Evolutionary conservation across 2,888 invertebrate genomes (phyloP), one percentile per base, ranked within the genome.

Genomic region (Glomeris marginata): DNA sequence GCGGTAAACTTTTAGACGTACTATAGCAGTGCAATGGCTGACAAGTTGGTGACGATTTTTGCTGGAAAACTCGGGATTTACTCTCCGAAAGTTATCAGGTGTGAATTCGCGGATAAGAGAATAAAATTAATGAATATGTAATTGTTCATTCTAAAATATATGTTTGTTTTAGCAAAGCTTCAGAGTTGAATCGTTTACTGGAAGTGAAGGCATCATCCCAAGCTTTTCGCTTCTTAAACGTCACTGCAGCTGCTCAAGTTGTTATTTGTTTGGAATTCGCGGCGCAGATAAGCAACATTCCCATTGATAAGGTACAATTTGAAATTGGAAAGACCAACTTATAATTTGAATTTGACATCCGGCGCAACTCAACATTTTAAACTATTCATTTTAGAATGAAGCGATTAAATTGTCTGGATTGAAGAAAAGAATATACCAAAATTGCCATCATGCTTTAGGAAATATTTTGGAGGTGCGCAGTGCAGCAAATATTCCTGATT

Each of bases 201-300:
- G 50, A 50, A 18, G 28, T 50, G 10, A 40, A 41, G 4, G 37
- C 43, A 8, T 18, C 22, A 13, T 47, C 47, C 8, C 36, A 10
- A 11, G 42, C 37, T 8, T 21, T 38, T 8, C n/a, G 28, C 2
- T n/a, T 41, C 21, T 15, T 50, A 22, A n/a, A 35, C 3, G 13
- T 50, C 16, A 46, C 21, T 46, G 35, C 16, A 3, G n/a, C 50
- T 5, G 21, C 22, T 15, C 41, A 46, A 16, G 40, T 46, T n/a
- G 46, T 50, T 11, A 46, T 50, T 15, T 50, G 50, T 21, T 33
- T 50, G 15, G 46, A 50, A 10, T 41, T 50, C n/a, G 50, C 50
- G 11, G 45, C 50, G 4, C 28, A 21, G 6, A 21, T 18, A 2
- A 20, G 11, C 11, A 50, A 50, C 41, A 16, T 41, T n/a, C 37